Percentiles rank a stretch among this genome's conserved stretches.
phyloP scores from a whole-genome alignment of 2,113 vertebrate species.

The Oceanites oceanicus region DNA sequence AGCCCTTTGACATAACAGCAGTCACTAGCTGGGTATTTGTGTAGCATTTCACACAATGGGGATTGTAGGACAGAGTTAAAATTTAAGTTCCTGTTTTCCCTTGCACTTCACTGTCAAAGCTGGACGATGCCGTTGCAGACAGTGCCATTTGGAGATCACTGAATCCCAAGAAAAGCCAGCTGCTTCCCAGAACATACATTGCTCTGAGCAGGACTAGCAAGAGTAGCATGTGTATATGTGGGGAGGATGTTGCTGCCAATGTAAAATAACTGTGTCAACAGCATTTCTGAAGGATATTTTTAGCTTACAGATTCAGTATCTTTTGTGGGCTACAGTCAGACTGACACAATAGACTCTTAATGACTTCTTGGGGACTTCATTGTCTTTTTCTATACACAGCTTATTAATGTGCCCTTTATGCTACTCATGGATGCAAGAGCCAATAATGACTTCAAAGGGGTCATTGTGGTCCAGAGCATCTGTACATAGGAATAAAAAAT shows the following conservation, averaged over 20 bases:
- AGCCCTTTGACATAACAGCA: background rate
- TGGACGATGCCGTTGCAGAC: background rate
- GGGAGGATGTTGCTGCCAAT: slow-evolving; percentile 9
- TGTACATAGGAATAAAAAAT: slow-evolving; percentile 53
- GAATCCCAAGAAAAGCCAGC: background rate
- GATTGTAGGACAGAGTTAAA: background rate
- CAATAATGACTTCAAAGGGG: slow-evolving; percentile 57
- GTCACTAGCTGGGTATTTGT: background rate
- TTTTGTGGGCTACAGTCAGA: slow-evolving; percentile 59
- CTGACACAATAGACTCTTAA: slow-evolving; percentile 70
- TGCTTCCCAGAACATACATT: background rate
- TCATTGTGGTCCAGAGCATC: slow-evolving; percentile 52
- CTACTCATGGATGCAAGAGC: slow-evolving; percentile 46
- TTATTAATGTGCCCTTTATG: slow-evolving; percentile 54
- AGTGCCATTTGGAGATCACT: background rate
- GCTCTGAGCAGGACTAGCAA: background rate
- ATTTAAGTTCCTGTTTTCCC: background rate
- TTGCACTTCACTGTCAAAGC: background rate
- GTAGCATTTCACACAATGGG: background rate
- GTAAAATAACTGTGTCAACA: slow-evolving; percentile 55
- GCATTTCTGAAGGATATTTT: slow-evolving; percentile 61
- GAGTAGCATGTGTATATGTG: background rate
- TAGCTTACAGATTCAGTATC: slow-evolving; percentile 46
- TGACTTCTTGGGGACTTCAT: slow-evolving; percentile 64
- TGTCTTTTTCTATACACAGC: slow-evolving; percentile 62